phyloP scores from a whole-genome alignment of 2,888 invertebrate species.

The Drosophila hamatofila region DNA sequence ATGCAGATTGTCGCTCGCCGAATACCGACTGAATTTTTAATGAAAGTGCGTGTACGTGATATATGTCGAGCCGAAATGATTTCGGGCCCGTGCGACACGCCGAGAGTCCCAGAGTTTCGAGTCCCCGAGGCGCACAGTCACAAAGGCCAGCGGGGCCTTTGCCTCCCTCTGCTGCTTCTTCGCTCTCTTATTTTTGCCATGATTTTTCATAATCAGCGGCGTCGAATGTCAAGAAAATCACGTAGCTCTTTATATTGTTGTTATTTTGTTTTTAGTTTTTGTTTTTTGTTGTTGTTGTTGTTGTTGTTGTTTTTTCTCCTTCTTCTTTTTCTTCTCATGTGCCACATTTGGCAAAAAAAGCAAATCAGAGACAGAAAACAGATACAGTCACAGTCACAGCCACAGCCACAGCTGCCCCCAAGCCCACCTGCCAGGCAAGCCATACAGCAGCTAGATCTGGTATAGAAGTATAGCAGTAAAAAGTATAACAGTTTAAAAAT shows the following conservation, averaged over 20 bases:
- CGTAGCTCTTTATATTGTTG: constrained; percentile 50
- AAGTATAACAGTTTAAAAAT: background rate
- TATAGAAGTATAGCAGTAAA: no score
- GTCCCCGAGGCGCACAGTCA: constrained; percentile 48
- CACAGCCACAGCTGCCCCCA: constrained; percentile 13
- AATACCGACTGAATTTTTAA: constrained; percentile 49
- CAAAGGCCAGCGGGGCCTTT: constrained; percentile 61
- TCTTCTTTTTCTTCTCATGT: constrained; percentile 10
- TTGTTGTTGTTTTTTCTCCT: no score
- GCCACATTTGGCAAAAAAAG: constrained; percentile 39
- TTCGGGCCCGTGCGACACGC: constrained; percentile 41
- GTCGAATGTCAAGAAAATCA: constrained; percentile 71
- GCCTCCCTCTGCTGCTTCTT: constrained; percentile 23
- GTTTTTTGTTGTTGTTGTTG: background rate
- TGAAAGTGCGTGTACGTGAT: constrained; percentile 80
- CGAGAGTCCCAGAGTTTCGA: background rate
- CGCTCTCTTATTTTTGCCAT: constrained; percentile 64
- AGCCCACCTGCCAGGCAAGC: constrained; percentile 5
- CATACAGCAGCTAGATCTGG: background rate
- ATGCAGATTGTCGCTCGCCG: constrained; percentile 56
- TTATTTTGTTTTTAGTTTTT: constrained; percentile 24
- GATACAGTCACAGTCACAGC: constrained; percentile 7
- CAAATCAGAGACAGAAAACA: constrained; percentile 14
- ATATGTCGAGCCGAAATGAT: constrained; percentile 69
- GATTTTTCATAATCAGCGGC: constrained; percentile 78